These are phyloP conservation scores for Coccyzus lansbergi DNA, from an alignment of 2,797 vertebrate species.

Conservation along the genomic window DNA sequence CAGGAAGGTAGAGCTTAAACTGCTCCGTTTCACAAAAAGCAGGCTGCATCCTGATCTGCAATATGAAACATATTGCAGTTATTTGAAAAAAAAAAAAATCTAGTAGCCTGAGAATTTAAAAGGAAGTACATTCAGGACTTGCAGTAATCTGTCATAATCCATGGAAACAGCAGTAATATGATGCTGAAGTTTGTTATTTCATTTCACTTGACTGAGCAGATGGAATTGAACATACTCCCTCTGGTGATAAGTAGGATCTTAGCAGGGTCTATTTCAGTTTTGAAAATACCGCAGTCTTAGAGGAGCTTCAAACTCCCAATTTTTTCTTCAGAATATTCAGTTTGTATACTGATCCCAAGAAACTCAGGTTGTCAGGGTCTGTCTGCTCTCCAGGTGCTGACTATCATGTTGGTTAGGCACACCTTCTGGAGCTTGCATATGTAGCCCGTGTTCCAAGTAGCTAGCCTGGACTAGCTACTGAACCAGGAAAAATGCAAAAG, in stretches of 20 bases:
- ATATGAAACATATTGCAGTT: not conserved
- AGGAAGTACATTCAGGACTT: not conserved
- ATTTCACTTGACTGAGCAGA: not conserved
- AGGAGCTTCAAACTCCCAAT: not conserved
- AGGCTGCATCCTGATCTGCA: not conserved
- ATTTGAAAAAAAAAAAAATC: not conserved
- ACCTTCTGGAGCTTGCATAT: not conserved
- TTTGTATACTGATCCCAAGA: not conserved
- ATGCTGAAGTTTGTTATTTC: not conserved
- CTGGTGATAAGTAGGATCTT: not conserved
- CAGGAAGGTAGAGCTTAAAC: not conserved
- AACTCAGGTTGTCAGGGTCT: not conserved
- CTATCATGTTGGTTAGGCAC: not conserved
- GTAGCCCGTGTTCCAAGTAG: not conserved
- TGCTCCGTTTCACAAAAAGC: not conserved
- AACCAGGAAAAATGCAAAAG: not conserved
- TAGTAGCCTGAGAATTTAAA: not conserved
- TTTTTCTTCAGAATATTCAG: not conserved
- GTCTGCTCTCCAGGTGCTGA: not conserved
- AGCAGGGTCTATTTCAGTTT: not conserved
- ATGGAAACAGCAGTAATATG: not conserved
- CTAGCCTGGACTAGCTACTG: not conserved
- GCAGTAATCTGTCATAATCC: not conserved
- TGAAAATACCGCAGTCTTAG: not conserved
- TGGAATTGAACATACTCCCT: not conserved